These are phyloP conservation scores for Etheostoma nigrum DNA, from an alignment of 2,797 vertebrate genomes.

Conservation along the genomic window DNA sequence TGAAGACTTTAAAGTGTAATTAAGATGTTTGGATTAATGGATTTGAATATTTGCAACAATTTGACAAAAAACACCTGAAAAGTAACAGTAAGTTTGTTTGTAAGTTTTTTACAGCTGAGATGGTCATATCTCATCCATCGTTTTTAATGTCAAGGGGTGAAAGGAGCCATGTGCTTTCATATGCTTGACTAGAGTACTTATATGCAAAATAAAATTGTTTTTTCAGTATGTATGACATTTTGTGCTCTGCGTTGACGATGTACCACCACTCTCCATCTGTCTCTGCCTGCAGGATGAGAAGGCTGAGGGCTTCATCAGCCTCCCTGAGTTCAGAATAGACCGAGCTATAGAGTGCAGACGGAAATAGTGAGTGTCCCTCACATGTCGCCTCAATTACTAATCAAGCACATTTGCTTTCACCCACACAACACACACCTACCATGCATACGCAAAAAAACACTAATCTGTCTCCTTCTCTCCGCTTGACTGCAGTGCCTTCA, in stretches of 20 bases:
- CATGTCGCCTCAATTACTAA: conserved; percentile 73
- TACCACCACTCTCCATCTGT: conserved; percentile 73
- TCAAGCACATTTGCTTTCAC: conserved; percentile 69
- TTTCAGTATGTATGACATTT: conserved; percentile 69
- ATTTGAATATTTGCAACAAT: neutral
- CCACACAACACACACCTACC: conserved; percentile 47
- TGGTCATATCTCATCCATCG: neutral
- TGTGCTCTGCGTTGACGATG: conserved; percentile 64
- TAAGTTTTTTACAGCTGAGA: neutral
- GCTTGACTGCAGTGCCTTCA: conserved; percentile 88
- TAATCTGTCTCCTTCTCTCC: conserved; percentile 68
- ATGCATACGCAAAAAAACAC: conserved; percentile 38
- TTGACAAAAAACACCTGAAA: neutral
- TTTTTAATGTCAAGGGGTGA: conserved; percentile 24
- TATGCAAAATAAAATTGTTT: conserved; percentile 48
- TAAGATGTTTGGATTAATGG: neutral
- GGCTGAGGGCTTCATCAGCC: conserved; percentile 92
- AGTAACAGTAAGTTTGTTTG: neutral
- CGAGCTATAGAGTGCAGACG: conserved; percentile 91
- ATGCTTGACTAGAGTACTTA: conserved; percentile 31
- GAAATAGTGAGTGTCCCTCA: conserved; percentile 90
- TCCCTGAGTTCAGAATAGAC: conserved; percentile 94
- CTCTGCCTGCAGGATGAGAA: conserved; percentile 89
- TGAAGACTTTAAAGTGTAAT: neutral
- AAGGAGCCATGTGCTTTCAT: conserved; percentile 58